Evolutionary conservation across 92 coral and sea anemone genomes (phyloP).

Genomic region (Diadumene lineata): DNA sequence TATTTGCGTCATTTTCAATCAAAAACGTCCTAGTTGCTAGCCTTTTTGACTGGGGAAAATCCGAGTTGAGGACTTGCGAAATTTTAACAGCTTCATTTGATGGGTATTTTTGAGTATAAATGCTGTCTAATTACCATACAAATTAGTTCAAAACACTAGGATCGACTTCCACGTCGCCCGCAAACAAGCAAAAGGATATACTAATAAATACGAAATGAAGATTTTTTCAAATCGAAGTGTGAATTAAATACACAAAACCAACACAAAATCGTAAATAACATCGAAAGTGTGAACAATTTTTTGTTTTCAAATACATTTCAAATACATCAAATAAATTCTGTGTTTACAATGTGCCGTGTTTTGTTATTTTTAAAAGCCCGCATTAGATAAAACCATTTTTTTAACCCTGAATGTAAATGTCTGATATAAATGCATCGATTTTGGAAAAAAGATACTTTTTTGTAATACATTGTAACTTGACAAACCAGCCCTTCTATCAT

Average conservation of each 20-base stretch:
- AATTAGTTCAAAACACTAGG: slow-evolving; percentile 56
- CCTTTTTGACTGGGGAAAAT: slow-evolving; percentile 8
- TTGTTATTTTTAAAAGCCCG: too few species aligned
- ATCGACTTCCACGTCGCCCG: slow-evolving; percentile 48
- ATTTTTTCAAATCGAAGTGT: slow-evolving; percentile 47
- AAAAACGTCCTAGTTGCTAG: too few species aligned
- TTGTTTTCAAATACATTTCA: not conserved
- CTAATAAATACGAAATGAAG: slow-evolving; percentile 61
- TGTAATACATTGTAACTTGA: slow-evolving; percentile 2
- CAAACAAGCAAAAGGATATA: slow-evolving; percentile 62
- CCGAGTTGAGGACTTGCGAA: slow-evolving; percentile 26
- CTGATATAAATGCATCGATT: not conserved
- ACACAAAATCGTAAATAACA: slow-evolving; percentile 15
- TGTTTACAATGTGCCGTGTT: too few species aligned
- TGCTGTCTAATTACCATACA: slow-evolving; percentile 90
- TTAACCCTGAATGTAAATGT: slow-evolving; percentile 3
- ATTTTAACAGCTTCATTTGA: slow-evolving; percentile 33
- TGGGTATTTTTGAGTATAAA: slow-evolving; percentile 59
- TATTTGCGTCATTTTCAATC: not conserved
- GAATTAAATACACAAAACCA: slow-evolving; percentile 49
- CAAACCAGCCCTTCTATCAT: slow-evolving; percentile 9
- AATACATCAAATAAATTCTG: too few species aligned
- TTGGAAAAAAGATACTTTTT: slow-evolving; percentile 22
- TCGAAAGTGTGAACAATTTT: slow-evolving; percentile 31
- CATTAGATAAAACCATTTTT: not conserved